Base-by-base conservation (phyloP, 2,888 invertebrate species). In the Nezara viridula region DNA sequence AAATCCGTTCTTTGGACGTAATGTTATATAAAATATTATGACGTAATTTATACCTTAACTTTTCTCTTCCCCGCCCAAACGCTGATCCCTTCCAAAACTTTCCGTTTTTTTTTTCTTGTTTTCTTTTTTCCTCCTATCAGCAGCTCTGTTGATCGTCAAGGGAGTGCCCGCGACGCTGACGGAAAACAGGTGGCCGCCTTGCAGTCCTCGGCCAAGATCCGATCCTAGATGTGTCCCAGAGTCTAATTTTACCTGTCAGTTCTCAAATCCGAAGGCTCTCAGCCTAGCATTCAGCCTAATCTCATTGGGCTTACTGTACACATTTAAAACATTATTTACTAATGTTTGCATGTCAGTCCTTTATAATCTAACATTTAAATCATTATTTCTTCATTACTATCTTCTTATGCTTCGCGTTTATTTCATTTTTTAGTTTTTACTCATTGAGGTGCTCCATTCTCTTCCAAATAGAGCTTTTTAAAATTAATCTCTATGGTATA, bases 201-300 rank as follows among this genome's bases (percentile, higher is more conserved):
- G 12, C 27, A 60, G 27, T 4, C 4, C 4, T 9, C 5, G 10
- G 27, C 60, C 27, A 60, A 55, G n/a, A 55, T n/a, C n/a, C 55
- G n/a, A 55, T 12, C 55, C n/a, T 24, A 7, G 12, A 7, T 60
- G 27, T 60, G 60, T 16, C 60, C 27, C 60, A 27, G 27, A 27
- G 5, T 60, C 60, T 60, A 60, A 60, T 60, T 60, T 60, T 60
- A 60, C 60, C 60, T 60, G 60, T 27, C 60, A 60, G 60, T 60
- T 60, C 27, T 55, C 27, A 60, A 60, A 60, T 60, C 60, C 60
- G 60, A 27, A 60, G 3, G 27, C 14, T 60, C n/a, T 10, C 14
- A 27, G n/a, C 27, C 27, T 60, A 14, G 60, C 60, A 7, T 60
- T 60, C n/a, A 60, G 14, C 27, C 16, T 60, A 60, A 60, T 60